These are phyloP conservation scores for Picathartes gymnocephalus DNA, from an alignment of 2,113 vertebrate species.

Conservation along the genomic window DNA sequence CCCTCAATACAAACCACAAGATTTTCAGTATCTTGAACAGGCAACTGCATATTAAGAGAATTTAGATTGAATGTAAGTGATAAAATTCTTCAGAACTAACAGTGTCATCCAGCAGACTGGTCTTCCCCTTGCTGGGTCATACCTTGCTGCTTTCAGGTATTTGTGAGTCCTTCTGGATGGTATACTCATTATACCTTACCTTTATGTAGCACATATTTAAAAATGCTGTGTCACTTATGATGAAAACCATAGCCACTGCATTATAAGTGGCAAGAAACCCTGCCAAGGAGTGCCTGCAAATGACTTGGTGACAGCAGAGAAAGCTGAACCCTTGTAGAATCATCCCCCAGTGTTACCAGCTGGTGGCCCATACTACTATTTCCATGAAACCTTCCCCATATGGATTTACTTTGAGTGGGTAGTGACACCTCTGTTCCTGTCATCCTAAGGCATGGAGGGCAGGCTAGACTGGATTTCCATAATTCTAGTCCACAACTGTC, in stretches of 20 bases:
- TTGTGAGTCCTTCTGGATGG: not conserved
- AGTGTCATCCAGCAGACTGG: not conserved
- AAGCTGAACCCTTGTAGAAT: not conserved
- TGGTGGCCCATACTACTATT: not conserved
- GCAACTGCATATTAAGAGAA: not conserved
- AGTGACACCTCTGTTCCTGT: not conserved
- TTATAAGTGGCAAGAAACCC: not conserved
- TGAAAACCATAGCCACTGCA: not conserved
- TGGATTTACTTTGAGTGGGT: not conserved
- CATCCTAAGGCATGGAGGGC: not conserved
- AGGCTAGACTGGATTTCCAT: not conserved
- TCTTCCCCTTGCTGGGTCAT: not conserved
- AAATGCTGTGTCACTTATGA: not conserved
- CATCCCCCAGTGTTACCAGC: not conserved
- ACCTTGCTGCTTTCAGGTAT: not conserved
- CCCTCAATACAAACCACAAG: constrained; percentile 45
- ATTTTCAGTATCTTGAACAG: constrained; percentile 32
- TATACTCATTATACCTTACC: not conserved
- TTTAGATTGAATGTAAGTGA: constrained; percentile 37
- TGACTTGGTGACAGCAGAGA: not conserved
- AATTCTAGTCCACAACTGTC: not conserved
- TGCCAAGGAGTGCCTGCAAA: not conserved
- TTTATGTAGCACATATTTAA: not conserved
- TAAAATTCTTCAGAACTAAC: constrained; percentile 42
- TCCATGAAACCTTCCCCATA: not conserved